These are phyloP conservation scores for Epinotia nisella DNA, from an alignment of 2,888 invertebrate species.

Conservation along the genomic window DNA sequence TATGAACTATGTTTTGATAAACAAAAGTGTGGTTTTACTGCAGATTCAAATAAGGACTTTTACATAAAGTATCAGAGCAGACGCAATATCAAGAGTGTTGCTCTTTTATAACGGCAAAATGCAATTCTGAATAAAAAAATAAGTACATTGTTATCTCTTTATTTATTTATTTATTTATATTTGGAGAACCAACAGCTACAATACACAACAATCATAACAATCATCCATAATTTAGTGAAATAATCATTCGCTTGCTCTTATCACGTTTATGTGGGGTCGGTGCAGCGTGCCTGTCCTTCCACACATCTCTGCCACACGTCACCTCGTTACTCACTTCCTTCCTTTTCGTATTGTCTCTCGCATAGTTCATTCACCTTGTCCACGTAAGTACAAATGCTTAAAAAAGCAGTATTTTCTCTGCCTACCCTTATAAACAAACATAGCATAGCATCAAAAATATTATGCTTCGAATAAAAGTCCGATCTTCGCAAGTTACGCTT, in stretches of 20 bases:
- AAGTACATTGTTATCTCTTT: not conserved
- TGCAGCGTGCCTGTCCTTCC: no score
- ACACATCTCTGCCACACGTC: no score
- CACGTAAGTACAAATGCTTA: not conserved
- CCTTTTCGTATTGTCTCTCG: no score
- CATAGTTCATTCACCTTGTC: not conserved
- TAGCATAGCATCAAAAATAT: conserved; percentile 33
- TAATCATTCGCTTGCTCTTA: no score
- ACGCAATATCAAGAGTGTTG: no score
- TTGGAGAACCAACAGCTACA: no score
- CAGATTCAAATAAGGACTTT: not conserved
- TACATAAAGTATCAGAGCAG: no score
- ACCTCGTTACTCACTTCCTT: no score
- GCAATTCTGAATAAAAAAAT: not conserved
- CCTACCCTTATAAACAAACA: not conserved
- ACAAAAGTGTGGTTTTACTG: not conserved
- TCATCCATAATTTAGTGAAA: not conserved
- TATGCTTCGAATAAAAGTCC: conserved; percentile 37
- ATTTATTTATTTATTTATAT: no score
- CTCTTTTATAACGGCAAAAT: not conserved
- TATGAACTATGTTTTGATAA: not conserved
- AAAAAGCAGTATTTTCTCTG: not conserved
- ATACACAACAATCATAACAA: no score
- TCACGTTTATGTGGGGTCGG: no score
- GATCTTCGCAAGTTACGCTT: conserved; percentile 35